Conservation (phyloP, 2,797 vertebrate genomes). For the Sebastes hubbsi region DNA sequence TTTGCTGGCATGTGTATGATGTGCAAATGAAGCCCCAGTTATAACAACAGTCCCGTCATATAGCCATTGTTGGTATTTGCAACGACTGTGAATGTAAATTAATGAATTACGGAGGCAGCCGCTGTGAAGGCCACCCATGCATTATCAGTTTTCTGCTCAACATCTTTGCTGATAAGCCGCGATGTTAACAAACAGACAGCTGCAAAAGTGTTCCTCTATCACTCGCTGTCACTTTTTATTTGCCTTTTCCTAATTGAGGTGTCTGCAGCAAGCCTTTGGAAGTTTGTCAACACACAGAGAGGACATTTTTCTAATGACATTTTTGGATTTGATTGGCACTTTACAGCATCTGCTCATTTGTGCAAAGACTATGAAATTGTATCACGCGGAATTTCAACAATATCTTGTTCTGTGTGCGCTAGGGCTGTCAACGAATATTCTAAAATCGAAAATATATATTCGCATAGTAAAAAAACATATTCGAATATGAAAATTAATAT, state of each 20-base stretch:
- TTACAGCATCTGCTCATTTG: neutral
- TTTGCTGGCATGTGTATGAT: constrained; percentile 50
- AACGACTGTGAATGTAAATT: constrained; percentile 30
- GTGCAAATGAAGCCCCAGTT: constrained; percentile 49
- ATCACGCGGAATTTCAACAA: neutral
- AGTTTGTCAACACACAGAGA: constrained; percentile 8
- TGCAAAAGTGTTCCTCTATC: constrained; percentile 3
- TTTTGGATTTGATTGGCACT: constrained; percentile 7
- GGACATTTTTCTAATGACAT: neutral
- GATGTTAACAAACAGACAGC: constrained; percentile 26
- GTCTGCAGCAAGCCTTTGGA: constrained; percentile 9
- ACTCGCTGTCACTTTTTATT: constrained; percentile 40
- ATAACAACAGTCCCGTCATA: constrained; percentile 25
- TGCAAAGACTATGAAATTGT: neutral
- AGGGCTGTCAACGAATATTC: too few species aligned
- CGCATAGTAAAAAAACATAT: too few species aligned
- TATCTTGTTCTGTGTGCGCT: neutral
- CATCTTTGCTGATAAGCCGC: constrained; percentile 29
- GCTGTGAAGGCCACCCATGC: constrained; percentile 11
- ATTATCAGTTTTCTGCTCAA: constrained; percentile 42
- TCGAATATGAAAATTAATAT: too few species aligned
- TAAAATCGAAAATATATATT: too few species aligned
- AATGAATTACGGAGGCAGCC: constrained; percentile 28
- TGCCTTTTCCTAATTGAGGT: constrained; percentile 13
- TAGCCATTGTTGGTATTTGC: constrained; percentile 45